Evolutionary conservation across 2,113 vertebrate species (phyloP), one percentile per base, ranked within the genome.

Genomic region (Nerophis lumbriciformis): DNA sequence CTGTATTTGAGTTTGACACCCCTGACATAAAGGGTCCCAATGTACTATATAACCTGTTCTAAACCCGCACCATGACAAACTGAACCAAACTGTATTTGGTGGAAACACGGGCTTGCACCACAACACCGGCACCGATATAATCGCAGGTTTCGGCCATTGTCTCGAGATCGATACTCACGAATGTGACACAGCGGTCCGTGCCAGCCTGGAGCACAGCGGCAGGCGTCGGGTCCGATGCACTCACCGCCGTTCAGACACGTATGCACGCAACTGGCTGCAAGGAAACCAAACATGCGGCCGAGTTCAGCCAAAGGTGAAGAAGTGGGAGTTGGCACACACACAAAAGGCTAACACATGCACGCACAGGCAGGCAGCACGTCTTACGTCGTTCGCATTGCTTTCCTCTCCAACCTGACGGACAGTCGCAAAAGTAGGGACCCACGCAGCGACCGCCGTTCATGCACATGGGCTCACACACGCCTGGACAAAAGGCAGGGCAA

Each of bases 391-490:
- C 84, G 5, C 79, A 93, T 35, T 75, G 60, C 44, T 69, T 87
- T 59, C 87, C 87, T 53, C 84, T 82, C 89, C 88, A 92, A 1
- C 89, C 88, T 11, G 88, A 90, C 0, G 88, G 84, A 67, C 92
- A 94, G 77, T 93, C 89, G 1, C 92, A 94, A 59, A 90, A 69
- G 1, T 89, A 83, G 6, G 92, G 91, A 9, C 59, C 73, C 0
- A 90, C 78, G 0, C 92, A 93, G 52, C 82, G 86, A 15, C 91
- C 92, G 19, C 89, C 83, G 0, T 93, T 93, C 90, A 93, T 76
- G 48, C 92, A 93, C 67, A 8, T 51, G 44, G 92, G 90, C 13
- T 92, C 81, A 42, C 93, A 94, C 66, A 94, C 84, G 82, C 92
- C 93, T 94, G 85, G 8, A 47, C 36, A 54, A 8, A 62, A 16